These are phyloP conservation scores for Copidosoma aretas DNA, from an alignment of 2,888 invertebrate genomes.

Conservation along the genomic window DNA sequence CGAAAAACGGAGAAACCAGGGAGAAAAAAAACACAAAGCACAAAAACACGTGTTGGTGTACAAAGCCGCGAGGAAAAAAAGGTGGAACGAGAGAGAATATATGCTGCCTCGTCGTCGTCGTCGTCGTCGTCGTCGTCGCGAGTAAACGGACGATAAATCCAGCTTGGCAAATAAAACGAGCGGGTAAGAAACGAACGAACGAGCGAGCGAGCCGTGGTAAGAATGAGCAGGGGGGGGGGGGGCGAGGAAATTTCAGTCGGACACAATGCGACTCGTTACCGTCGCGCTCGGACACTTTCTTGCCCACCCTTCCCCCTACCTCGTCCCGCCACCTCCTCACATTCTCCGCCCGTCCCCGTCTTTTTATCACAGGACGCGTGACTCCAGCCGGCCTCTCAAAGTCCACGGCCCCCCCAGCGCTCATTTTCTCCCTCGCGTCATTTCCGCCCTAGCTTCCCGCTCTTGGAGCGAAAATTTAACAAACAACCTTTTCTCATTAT, in stretches of 20 bases:
- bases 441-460: conserved; percentile 20
- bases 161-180: conserved; percentile 51
- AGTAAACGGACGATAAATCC: conserved; percentile 54
- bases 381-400: conserved; percentile 24
- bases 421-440: conserved; percentile 31
- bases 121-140: conserved; percentile 42
- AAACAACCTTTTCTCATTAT: not conserved
- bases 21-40: not conserved
- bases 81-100: conserved; percentile 25
- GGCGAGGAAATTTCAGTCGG: conserved; percentile 32
- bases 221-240: conserved; percentile 1
- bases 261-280: conserved; percentile 49
- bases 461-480: conserved; percentile 35
- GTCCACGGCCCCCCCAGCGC: conserved; percentile 21
- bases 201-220: not conserved
- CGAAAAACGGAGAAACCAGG: conserved; percentile 11
- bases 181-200: not conserved
- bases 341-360: conserved; percentile 24
- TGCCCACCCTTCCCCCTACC: conserved; percentile 18
- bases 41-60: conserved; percentile 34
- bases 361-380: conserved; percentile 36
- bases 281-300: conserved; percentile 34
- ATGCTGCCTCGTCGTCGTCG: conserved; percentile 41
- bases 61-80: conserved; percentile 27
- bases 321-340: conserved; percentile 24